Evolutionary conservation across 2,797 vertebrate genomes (phyloP).

Genomic region (Borostomias antarcticus): DNA sequence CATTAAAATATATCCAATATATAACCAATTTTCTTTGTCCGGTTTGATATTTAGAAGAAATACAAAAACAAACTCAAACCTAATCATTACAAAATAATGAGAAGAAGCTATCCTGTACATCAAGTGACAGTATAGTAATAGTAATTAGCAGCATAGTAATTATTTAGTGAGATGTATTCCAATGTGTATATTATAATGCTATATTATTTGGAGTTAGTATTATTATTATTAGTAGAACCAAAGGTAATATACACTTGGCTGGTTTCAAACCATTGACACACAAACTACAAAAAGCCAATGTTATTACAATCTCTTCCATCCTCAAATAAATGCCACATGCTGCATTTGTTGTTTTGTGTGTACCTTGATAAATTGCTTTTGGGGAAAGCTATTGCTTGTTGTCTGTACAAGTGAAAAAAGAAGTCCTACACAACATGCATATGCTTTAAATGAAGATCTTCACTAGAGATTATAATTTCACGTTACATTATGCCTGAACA

Average conservation of each 20-base stretch:
- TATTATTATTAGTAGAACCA: too few species aligned
- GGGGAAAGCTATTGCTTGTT: background rate
- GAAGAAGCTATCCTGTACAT: constrained; percentile 24
- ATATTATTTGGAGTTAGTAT: too few species aligned
- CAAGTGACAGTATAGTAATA: constrained; percentile 42
- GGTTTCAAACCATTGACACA: too few species aligned
- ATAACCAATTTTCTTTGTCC: constrained; percentile 17
- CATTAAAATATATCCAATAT: too few species aligned
- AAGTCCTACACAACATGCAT: background rate
- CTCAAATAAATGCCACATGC: too few species aligned
- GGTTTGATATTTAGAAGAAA: constrained; percentile 63
- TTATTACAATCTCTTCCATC: background rate
- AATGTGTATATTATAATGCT: too few species aligned
- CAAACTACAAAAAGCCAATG: too few species aligned
- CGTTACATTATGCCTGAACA: constrained; percentile 15
- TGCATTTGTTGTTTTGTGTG: background rate
- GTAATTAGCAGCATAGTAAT: constrained; percentile 25
- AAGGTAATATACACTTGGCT: too few species aligned
- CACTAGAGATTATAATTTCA: background rate
- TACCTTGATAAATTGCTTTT: background rate
- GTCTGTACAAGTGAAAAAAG: background rate
- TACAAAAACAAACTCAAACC: constrained; percentile 46
- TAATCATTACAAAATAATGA: constrained; percentile 60
- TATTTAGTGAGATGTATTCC: background rate
- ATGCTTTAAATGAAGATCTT: background rate